These are phyloP conservation scores for Drosophila meridiana DNA, from an alignment of 2,888 invertebrate species.

Conservation along the genomic window DNA sequence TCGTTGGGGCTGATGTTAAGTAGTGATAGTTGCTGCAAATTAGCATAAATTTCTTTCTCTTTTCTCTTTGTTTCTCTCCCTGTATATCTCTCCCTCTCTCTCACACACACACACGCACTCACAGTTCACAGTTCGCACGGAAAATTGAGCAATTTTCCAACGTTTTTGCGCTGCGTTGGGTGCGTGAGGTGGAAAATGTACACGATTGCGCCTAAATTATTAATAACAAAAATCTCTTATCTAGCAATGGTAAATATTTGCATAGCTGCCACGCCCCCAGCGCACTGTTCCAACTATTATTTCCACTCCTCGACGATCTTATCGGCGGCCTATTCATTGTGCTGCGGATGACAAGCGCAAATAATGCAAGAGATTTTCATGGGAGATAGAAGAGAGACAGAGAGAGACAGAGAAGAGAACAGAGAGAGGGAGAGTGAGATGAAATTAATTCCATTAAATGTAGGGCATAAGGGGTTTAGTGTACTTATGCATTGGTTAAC, in stretches of 20 bases:
- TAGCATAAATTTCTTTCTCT: slow-evolving; percentile 71
- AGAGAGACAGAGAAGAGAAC: neutral
- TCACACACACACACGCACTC: neutral
- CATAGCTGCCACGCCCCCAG: slow-evolving; percentile 6
- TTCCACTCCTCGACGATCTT: slow-evolving; percentile 40
- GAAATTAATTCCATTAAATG: slow-evolving; percentile 48
- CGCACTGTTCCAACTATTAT: neutral
- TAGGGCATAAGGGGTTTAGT: slow-evolving; percentile 13
- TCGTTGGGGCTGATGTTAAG: slow-evolving; percentile 55
- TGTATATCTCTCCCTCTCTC: slow-evolving; percentile 31
- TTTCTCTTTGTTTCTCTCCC: slow-evolving; percentile 40
- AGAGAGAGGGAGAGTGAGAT: neutral
- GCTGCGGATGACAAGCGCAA: slow-evolving; percentile 52
- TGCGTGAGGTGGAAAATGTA: slow-evolving; percentile 40
- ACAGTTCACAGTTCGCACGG: slow-evolving; percentile 50
- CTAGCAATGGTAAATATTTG: slow-evolving; percentile 52
- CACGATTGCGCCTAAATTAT: slow-evolving; percentile 45
- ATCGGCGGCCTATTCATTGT: slow-evolving; percentile 36
- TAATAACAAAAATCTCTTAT: slow-evolving; percentile 59
- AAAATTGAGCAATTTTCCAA: slow-evolving; percentile 80
- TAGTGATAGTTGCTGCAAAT: slow-evolving; percentile 76
- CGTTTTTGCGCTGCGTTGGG: slow-evolving; percentile 46
- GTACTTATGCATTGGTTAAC: neutral
- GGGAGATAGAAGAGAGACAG: neutral
- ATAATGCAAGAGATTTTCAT: slow-evolving; percentile 22